Evolutionary conservation across 2,113 vertebrate species (phyloP), one percentile per base, ranked within the genome.

Genomic region (Halichoerus grypus): DNA sequence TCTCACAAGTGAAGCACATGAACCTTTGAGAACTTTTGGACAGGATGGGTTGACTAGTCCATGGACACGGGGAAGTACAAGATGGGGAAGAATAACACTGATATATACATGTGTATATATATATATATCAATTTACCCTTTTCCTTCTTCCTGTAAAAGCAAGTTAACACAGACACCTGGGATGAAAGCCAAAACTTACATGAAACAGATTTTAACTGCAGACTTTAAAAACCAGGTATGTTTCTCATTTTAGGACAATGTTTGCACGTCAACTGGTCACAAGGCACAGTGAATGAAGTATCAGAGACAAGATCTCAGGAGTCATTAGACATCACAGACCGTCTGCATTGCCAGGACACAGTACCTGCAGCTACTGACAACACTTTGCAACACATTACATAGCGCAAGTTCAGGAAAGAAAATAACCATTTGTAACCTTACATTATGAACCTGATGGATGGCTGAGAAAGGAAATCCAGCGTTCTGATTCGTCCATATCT

Each of bases 401-500:
- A 98, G 96, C 36, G 92, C 82, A 91, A 97, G 88, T 76, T 98
- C 63, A 95, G 97, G 98, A 98, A 87, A 98, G 98, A 98, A 98
- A 98, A 98, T 12, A 98, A 98, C 98, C 97, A 26, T 98, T 98
- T 79, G 98, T 96, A 95, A 76, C 98, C 99, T 99, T 99, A 99
- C 99, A 99, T 99, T 99, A 99, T 99, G 99, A 97, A 99, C 99
- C 99, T 99, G 99, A 98, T 99, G 99, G 69, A 99, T 98, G 98
- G 99, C 99, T 97, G 99, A 98, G 99, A 99, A 99, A 99, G 99
- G 99, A 98, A 99, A 99, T 99, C 99, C 99, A 98, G 99, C 99
- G 98, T 99, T 99, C 99, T 99, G 99, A 98, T 99, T 99, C 95
- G 98, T 99, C 99, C 99, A 99, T 95, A 99, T 99, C 89, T 99